These are phyloP conservation scores for Scyliorhinus canicula DNA, from an alignment of 2,797 vertebrate species.

Conservation along the genomic window DNA sequence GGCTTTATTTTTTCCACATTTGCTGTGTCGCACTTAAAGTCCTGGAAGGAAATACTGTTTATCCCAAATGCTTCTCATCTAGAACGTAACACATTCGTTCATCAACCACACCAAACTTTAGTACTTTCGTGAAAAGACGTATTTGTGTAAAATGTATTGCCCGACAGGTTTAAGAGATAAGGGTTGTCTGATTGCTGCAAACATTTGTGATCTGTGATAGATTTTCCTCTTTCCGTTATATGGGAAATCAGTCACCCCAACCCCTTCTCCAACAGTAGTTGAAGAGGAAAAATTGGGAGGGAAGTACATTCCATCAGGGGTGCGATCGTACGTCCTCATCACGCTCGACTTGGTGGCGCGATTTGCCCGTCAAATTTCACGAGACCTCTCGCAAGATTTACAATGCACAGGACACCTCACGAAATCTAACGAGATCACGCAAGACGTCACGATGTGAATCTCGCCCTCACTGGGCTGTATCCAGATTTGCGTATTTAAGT, in stretches of 20 bases:
- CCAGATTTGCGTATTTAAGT: no score
- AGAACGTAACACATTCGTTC: neutral
- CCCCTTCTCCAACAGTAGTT: neutral
- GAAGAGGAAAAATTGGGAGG: neutral
- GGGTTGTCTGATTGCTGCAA: neutral
- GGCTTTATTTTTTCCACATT: neutral
- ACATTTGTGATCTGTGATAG: neutral
- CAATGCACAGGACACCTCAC: no score
- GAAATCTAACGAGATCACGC: no score
- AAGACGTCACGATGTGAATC: no score
- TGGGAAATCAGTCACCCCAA: neutral
- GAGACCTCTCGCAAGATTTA: no score
- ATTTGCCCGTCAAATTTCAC: no score
- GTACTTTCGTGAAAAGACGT: neutral
- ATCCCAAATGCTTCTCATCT: neutral
- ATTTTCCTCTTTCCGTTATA: neutral
- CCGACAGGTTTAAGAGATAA: neutral
- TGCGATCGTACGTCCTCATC: no score
- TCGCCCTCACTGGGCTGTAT: no score
- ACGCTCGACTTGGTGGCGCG: no score
- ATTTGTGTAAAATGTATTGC: neutral
- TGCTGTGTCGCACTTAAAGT: neutral
- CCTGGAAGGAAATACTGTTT: neutral
- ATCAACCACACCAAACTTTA: neutral
- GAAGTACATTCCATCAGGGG: no score